Percentiles rank a stretch among this genome's conserved stretches.
Conservation (phyloP, 2,113 vertebrate species). For the Isurus oxyrinchus region DNA sequence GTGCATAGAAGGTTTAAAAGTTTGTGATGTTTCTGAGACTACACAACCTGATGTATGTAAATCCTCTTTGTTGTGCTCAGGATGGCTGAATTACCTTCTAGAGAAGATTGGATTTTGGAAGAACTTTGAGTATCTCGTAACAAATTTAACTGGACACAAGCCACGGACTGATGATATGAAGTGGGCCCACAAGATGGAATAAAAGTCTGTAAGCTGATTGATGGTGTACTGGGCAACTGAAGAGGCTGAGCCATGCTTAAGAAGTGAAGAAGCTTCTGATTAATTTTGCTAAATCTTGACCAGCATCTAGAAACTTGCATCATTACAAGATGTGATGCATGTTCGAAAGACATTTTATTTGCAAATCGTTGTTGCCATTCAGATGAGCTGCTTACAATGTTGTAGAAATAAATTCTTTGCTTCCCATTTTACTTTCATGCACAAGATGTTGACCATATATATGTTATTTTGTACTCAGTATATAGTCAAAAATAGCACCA, state of each 20-base stretch:
- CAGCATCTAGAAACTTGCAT: background rate
- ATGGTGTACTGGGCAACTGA: background rate
- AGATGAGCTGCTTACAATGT: background rate
- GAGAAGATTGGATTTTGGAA: constrained; percentile 62
- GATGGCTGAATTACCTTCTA: constrained; percentile 64
- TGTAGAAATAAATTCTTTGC: background rate
- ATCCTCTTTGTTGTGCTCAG: constrained; percentile 42
- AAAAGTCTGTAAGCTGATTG: background rate
- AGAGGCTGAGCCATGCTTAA: background rate
- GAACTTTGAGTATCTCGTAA: constrained; percentile 54
- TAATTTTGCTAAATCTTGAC: background rate
- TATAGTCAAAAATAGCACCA: background rate
- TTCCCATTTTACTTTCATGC: background rate
- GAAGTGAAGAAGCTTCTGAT: background rate
- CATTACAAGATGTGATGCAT: background rate
- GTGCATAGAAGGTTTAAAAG: background rate
- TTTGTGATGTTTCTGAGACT: background rate
- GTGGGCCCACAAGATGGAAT: constrained; percentile 57
- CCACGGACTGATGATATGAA: constrained; percentile 61
- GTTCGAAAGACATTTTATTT: background rate
- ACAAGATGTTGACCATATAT: background rate
- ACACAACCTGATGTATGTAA: background rate
- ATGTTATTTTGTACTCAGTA: background rate
- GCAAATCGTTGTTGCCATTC: constrained; percentile 13
- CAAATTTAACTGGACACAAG: constrained; percentile 53